phyloP scores from a whole-genome alignment of 2,888 invertebrate genomes.

The Thyatira batis region DNA sequence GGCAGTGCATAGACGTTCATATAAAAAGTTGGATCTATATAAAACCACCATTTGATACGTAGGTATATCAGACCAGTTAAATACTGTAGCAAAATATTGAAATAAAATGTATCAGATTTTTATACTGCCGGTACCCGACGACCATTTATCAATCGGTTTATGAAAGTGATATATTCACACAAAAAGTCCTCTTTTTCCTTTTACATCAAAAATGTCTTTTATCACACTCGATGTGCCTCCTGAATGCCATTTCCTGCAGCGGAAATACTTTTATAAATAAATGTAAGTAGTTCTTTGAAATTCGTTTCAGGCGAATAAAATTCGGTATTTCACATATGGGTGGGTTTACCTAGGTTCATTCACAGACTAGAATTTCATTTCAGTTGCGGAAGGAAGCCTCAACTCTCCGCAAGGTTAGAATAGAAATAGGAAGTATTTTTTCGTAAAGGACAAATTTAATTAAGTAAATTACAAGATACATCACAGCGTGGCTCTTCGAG shows the following conservation, averaged over 20 bases:
- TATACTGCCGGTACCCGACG: too few relatives aligned
- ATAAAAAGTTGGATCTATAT: too few relatives aligned
- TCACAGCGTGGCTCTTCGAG: too few relatives aligned
- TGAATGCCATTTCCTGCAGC: conserved; percentile 1
- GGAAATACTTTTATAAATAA: conserved; percentile 1
- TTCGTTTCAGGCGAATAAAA: neutral
- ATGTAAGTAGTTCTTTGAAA: neutral
- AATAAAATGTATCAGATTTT: neutral
- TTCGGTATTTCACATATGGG: neutral
- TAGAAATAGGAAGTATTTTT: too few relatives aligned
- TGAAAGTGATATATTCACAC: neutral
- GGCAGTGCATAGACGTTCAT: too few relatives aligned
- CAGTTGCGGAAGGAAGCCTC: too few relatives aligned
- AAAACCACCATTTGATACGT: too few relatives aligned
- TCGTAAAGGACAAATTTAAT: too few relatives aligned
- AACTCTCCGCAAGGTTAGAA: too few relatives aligned
- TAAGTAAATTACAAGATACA: too few relatives aligned
- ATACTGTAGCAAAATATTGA: neutral
- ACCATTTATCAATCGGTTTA: neutral
- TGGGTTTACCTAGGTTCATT: neutral
- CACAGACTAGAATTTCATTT: neutral
- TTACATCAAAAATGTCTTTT: neutral
- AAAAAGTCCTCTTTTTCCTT: neutral
- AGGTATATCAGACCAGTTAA: too few relatives aligned
- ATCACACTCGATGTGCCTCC: neutral